Conservation (phyloP, 2,888 invertebrate species). For the Amorpha juglandis region DNA sequence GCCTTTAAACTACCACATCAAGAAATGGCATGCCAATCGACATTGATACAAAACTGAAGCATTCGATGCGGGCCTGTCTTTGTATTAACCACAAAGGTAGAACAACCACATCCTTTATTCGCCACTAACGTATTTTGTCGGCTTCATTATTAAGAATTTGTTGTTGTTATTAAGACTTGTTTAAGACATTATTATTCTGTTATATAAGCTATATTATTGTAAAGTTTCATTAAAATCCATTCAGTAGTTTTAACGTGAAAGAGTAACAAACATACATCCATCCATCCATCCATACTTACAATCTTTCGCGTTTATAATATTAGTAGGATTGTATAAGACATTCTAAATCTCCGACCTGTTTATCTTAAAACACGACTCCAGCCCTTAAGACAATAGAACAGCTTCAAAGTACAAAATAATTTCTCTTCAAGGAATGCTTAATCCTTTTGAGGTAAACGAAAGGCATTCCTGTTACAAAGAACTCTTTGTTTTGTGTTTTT, state of each 20-base stretch:
- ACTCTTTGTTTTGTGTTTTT: slow-evolving; percentile 59
- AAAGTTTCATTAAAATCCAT: too few species aligned
- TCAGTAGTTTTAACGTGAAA: too few species aligned
- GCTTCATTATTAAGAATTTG: slow-evolving; percentile 1
- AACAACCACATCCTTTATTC: slow-evolving; percentile 10
- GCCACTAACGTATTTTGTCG: background rate
- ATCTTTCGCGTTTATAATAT: background rate
- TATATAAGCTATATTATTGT: too few species aligned
- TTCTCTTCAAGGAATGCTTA: slow-evolving; percentile 59
- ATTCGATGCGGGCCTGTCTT: slow-evolving; percentile 1
- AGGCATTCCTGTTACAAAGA: slow-evolving; percentile 61
- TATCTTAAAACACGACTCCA: slow-evolving; percentile 18
- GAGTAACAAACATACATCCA: too few species aligned
- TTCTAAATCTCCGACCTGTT: background rate
- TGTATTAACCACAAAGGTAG: background rate
- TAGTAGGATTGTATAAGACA: too few species aligned
- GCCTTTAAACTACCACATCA: slow-evolving; percentile 1
- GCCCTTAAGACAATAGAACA: slow-evolving; percentile 42
- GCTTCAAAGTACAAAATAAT: slow-evolving; percentile 52
- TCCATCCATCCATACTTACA: too few species aligned
- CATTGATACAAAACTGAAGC: background rate
- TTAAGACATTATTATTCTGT: background rate
- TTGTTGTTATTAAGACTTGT: too few species aligned
- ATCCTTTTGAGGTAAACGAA: slow-evolving; percentile 66
- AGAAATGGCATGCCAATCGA: background rate